A percentile compares a stretch with the other conserved stretches of the same genome.
phyloP scores from a whole-genome alignment of 1,140 invertebrate genomes.

The Drosophila punjabiensis region DNA sequence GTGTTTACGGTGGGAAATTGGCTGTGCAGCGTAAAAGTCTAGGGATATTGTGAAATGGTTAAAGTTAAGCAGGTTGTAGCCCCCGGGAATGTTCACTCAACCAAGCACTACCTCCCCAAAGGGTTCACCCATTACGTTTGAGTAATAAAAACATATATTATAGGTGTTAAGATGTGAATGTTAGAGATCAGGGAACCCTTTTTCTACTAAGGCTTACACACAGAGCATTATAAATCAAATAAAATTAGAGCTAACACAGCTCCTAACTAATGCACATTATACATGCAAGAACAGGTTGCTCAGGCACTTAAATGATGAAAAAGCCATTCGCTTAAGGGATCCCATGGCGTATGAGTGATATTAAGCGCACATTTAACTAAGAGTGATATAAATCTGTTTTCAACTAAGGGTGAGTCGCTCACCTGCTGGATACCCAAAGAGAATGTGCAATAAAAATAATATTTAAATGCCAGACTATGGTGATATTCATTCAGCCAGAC shows the following conservation, averaged over 20 bases:
- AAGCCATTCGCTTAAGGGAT: neutral
- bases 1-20: slow-evolving; percentile 38
- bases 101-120: neutral
- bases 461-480: slow-evolving; percentile 1
- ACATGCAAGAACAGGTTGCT: neutral
- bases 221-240: slow-evolving; percentile 12
- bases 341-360: slow-evolving; percentile 4
- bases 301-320: slow-evolving; percentile 7
- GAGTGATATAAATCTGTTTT: slow-evolving; percentile 5
- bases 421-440: neutral
- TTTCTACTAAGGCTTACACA: neutral
- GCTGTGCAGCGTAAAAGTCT: slow-evolving; percentile 5
- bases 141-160: slow-evolving; percentile 1
- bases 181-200: slow-evolving; percentile 2
- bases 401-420: neutral
- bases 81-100: neutral
- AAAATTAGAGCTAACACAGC: slow-evolving; percentile 6
- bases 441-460: slow-evolving; percentile 2
- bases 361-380: neutral
- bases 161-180: slow-evolving; percentile 6
- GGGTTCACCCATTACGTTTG: slow-evolving; percentile 4
- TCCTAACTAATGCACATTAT: slow-evolving; percentile 5
- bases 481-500: neutral
- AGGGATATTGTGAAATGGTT: slow-evolving; percentile 14
- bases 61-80: neutral